Conservation (phyloP, 2,888 invertebrate genomes). For the Idaea biselata region DNA sequence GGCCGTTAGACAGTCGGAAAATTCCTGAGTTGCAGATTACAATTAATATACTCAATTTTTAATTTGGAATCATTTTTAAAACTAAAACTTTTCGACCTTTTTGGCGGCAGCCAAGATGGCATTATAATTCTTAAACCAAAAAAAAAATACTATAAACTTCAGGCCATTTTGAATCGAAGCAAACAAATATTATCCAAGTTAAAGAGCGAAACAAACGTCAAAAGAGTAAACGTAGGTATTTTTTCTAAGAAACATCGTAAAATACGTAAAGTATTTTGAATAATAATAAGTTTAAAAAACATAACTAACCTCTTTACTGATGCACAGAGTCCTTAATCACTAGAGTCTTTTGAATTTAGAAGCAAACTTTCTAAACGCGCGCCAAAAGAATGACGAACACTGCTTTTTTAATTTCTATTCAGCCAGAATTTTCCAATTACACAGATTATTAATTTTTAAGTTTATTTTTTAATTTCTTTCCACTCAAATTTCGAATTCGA, state of each 20-base stretch:
- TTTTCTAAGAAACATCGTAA: not conserved
- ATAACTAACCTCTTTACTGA: conserved; percentile 6
- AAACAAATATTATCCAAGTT: not conserved
- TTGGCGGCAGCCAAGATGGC: no score
- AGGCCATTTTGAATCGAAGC: not conserved
- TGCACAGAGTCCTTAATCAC: not conserved
- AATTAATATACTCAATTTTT: no score
- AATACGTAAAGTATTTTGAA: not conserved
- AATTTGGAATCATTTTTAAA: no score
- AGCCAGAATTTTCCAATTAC: conserved; percentile 67
- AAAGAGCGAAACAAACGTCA: not conserved
- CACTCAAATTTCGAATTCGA: not conserved
- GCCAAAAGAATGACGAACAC: conserved; percentile 35
- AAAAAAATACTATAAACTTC: no score
- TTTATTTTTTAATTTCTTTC: conserved; percentile 26
- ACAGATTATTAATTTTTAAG: conserved; percentile 37
- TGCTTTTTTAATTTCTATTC: conserved; percentile 51
- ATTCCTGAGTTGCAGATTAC: no score
- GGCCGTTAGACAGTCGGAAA: no score
- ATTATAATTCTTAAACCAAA: no score
- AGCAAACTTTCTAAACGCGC: conserved; percentile 3
- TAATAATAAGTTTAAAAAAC: not conserved
- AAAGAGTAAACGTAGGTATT: not conserved
- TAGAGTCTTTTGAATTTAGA: not conserved
- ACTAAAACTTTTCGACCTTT: no score